Evolutionary conservation across 2,113 vertebrate genomes (phyloP), one percentile per base, ranked within the genome.

Genomic region (Perca schrenkii): DNA sequence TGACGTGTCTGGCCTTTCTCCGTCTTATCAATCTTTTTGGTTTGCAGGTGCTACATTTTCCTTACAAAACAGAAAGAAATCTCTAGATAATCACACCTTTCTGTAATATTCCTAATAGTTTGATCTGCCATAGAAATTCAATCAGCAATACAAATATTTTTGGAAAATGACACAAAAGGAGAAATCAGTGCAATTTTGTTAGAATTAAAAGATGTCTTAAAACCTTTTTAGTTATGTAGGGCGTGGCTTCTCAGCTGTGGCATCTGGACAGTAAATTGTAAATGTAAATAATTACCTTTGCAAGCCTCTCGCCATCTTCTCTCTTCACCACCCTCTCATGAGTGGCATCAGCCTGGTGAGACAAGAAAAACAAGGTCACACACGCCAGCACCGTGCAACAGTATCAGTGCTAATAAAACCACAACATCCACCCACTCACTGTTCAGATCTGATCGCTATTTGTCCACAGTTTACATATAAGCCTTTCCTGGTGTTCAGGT

Each of bases 301-400:
- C 98, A 49, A 99, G 91, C 76, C 96, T 96, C 91, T 98, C 98
- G 2, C 97, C 97, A 0, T 98, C 97, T 89, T 98, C 97, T 84
- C 96, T 95, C 86, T 97, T 98, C 82, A 99, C 97, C 87, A 95
- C 97, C 53, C 96, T 94, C 62, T 98, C 96, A 66, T 98, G 97
- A 67, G 97, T 90, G n/a, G 96, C 95, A 79, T 98, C 98, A 79
- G 97, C 97, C 97, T 99, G 84, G 58, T 19, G 47, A 77, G 54
- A 90, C 17, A 56, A 36, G n/a, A 49, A 71, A 43, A 65, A 73
- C 16, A 72, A 46, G 34, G 57, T 80, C 54, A 80, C 61, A 77
- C 40, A 8, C 56, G 50, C 4, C 19, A n/a, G 16, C 60, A 36
- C 60, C 63, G 50, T 10, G 34, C 34, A 60, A 2, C 25, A 19